phyloP scores from a whole-genome alignment of 1,140 invertebrate species.

The Pseudomyrmex pallidus region DNA sequence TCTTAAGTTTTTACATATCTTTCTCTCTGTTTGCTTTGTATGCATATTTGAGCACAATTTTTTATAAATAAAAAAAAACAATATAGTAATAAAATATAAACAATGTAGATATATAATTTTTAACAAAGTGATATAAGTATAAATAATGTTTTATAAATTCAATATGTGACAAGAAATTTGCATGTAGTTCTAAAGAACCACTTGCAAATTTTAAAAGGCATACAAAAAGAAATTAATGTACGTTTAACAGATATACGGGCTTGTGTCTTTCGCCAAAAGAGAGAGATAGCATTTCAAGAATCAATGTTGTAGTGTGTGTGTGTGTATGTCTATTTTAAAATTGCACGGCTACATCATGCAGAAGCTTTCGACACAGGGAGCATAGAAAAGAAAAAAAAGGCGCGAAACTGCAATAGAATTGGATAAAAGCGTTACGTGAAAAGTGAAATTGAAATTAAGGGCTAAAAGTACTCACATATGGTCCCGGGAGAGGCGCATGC shows the following conservation, averaged over 20 bases:
- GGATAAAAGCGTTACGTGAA: conserved; percentile 25
- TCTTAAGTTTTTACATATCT: conserved; percentile 44
- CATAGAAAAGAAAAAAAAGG: conserved; percentile 21
- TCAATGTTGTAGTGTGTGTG: background rate
- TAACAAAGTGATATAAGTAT: too few relatives aligned
- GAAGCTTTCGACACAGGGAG: conserved; percentile 28
- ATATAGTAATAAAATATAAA: too few relatives aligned
- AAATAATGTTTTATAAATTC: background rate
- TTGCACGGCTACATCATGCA: conserved; percentile 23
- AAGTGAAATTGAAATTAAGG: conserved; percentile 76
- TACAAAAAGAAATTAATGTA: background rate
- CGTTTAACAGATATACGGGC: conserved; percentile 1
- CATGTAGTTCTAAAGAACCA: background rate
- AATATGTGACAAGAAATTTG: background rate
- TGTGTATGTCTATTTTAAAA: background rate
- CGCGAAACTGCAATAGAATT: background rate
- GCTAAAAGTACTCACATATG: conserved; percentile 84
- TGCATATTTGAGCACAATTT: background rate
- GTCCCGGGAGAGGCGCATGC: conserved; percentile 85
- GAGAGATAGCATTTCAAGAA: conserved; percentile 18
- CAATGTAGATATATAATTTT: too few relatives aligned
- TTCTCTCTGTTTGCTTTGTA: background rate
- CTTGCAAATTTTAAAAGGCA: background rate
- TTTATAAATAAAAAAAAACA: background rate
- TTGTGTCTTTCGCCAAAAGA: conserved; percentile 21